Base-by-base conservation (phyloP, 2,113 vertebrate species). In the Barnardius zonarius region DNA sequence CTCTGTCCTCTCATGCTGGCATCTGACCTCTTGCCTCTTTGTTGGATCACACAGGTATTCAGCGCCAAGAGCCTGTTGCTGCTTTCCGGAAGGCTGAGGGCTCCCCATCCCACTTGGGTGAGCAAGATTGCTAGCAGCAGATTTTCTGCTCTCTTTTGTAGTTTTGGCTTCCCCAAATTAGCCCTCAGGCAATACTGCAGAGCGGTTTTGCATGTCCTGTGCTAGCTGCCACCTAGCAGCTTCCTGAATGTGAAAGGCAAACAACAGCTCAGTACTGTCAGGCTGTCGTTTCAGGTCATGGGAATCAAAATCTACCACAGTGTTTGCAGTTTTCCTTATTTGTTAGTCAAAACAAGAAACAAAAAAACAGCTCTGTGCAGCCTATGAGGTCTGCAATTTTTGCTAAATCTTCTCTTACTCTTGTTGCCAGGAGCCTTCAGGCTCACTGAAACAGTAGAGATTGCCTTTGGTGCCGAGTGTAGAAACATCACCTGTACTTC, bases 101-200 rank as follows among this genome's bases (percentile, higher is more conserved):
- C 63, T 96, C 96, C 92, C 96, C 98, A 85, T 94, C 90, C 66
- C 97, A 97, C 39, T 96, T 98, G 96, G 98, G 98, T 98, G 96
- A 98, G 98, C 83, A 51, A 48, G 46, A 63, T 5, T 11, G 44
- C 51, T 80, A 80, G 41, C 39, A 79, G 69, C 63, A 80, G 41
- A 30, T 62, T 88, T 84, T 52, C 77, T 49, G 66, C 44, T 44
- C 55, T 57, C 52, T 91, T 81, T 55, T 24, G 7, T 55, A 83
- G 81, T 15, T 90, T 69, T n/a, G 72, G 48, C 43, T 69, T 72
- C 19, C 28, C 28, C 6, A 48, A 49, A 68, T 87, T 78, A 81
- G 37, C 39, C 59, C 33, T 62, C 15, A 52, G 5, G 44, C 62
- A 67, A 25, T 31, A 64, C 30, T 22, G 30, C 16, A 57, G 14